Evolutionary conservation across 2,113 vertebrate genomes (phyloP).

Genomic region (human (Homo sapiens)): GRCh38 chr2:209451001-209451500

Average conservation of each 20-base stretch:
- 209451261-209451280: neutral
- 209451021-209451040: neutral
- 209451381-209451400: neutral
- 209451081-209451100: constrained; percentile 1
- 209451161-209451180: constrained; percentile 1
- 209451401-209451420: neutral
- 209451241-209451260: neutral
- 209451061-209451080: neutral
- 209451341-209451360: neutral
- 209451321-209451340: neutral
- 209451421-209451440: neutral
- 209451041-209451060: neutral
- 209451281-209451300: neutral
- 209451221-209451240: neutral
- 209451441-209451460: neutral
- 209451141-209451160: neutral
- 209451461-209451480: neutral
- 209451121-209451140: neutral
- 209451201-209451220: neutral
- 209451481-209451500: neutral
- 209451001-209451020: neutral
- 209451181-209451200: neutral
- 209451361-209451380: neutral
- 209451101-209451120: neutral
- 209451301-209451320: neutral